A percentile compares a stretch with the other conserved stretches of the same genome.
These are phyloP conservation scores for Eupithecia inturbata DNA, from an alignment of 2,888 invertebrate genomes.

Conservation along the genomic window DNA sequence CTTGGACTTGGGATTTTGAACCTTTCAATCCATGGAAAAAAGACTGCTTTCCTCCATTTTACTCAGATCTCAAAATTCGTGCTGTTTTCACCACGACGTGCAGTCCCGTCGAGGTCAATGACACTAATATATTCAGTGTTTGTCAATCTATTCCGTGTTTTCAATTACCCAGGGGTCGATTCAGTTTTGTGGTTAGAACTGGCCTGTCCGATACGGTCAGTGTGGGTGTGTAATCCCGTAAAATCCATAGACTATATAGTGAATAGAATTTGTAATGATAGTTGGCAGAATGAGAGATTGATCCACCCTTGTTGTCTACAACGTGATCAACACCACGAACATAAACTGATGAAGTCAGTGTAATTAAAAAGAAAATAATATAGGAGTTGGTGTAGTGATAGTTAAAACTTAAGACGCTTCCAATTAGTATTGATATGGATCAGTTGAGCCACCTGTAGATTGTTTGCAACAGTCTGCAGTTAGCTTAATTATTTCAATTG, in stretches of 20 bases:
- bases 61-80: not conserved
- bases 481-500: no score
- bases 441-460: no score
- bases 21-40: not conserved
- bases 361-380: no score
- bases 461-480: no score
- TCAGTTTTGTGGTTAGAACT: conserved; percentile 16
- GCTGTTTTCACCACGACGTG: conserved; percentile 26
- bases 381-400: no score
- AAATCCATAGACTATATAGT: not conserved
- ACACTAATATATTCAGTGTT: conserved; percentile 40
- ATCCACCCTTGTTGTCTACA: not conserved
- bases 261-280: not conserved
- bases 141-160: conserved; percentile 54
- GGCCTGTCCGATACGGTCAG: not conserved
- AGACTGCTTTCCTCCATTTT: not conserved
- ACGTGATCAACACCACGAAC: not conserved
- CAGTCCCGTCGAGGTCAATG: conserved; percentile 44
- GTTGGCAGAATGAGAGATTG: not conserved
- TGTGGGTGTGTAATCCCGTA: not conserved
- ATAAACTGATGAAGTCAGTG: not conserved
- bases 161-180: conserved; percentile 48
- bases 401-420: no score
- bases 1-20: not conserved
- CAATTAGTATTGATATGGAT: no score